Evolutionary conservation across 2,113 vertebrate genomes (phyloP), one percentile per base, ranked within the genome.

Genomic region (Trogon surrucura): DNA sequence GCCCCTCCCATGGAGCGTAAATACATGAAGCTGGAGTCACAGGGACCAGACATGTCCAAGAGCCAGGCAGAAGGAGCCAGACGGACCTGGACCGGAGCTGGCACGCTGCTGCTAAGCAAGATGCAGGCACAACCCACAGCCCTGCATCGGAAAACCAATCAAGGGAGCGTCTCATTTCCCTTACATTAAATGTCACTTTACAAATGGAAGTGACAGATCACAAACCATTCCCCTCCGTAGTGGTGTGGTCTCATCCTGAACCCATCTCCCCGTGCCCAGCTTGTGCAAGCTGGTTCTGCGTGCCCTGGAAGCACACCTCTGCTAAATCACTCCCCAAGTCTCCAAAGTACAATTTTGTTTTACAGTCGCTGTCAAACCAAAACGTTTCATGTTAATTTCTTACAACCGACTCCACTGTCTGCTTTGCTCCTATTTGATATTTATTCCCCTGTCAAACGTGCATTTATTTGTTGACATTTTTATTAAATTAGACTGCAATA

Each of bases 311-410:
- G 45, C 47, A 51, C 88, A 91, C 91, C 93, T 95, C 96, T 77
- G 80, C 87, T 94, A 95, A 96, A 97, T 85, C 93, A 73, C 93
- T 96, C 88, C 73, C 83, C 70, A 58, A 65, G 96, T 85, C 97
- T 97, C 97, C 87, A 44, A 97, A 96, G 97, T 70, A 86, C 93
- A 66, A 87, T 97, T 96, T 91, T 97, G 87, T 75, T 97, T 98
- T 97, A 98, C 69, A 91, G 96, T 88, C 34, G 13, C 96, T 97
- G 97, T 98, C 97, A 97, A 96, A 94, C 96, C 65, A 58, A 97
- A 97, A 96, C 5, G 88, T 85, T 98, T 97, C 95, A 96, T 79
- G 96, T 96, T 97, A 97, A 97, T 98, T 97, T 96, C 97, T 97
- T 96, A 97, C 97, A 98, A 79, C 89, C 95, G 89, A 96, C 92